Base-by-base conservation (phyloP, 2,888 invertebrate genomes). In the Azorinus chamasolen region DNA sequence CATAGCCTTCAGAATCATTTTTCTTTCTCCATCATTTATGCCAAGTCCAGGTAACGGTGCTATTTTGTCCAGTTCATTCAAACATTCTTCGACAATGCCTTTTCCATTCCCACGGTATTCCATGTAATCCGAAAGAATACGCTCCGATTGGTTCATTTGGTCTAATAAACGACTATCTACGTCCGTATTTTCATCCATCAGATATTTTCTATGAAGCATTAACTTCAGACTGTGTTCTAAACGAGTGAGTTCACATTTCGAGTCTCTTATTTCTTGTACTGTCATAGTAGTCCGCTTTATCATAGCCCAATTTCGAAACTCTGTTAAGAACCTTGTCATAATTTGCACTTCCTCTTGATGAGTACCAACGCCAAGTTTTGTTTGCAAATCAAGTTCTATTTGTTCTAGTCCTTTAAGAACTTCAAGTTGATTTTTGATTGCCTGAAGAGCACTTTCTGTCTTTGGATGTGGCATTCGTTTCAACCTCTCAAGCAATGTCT, bases 1-100 rank as follows among this genome's bases (percentile, higher is more conserved):
- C 79, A 96, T 94, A 0, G 95, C 95, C 84, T 90, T 86, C 0
- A 95, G 93, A 55, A 96, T 94, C 92, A 95, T 89, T 22, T 90
- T 86, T 45, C 94, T 93, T 88, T 96, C 95, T 6, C 84, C 79
- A 1, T 94, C 92, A 0, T 93, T 89, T 27, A 94, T 81, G 0
- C 85, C 84, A n/a, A 88, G 79, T 1, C 83, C 85, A 10, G 18
- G 55, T 4, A 51, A 22, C 32, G 32, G 32, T 32, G 32, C 32
- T 3, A 50, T 45, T 8, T 66, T 27, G 20, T 85, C 64, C 32
- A 88, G 46, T 1, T 65, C 53, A 1, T 74, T 37, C 14, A 88
- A 25, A 16, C 79, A 59, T 1, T 32, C 24, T 53, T 75, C 54
- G 1, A 78, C 69, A 10, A n/a, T 57, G 0, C 25, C 39, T 25